Base-by-base conservation (phyloP, 1,140 invertebrate species). In the Pachypeltis micranthus region DNA sequence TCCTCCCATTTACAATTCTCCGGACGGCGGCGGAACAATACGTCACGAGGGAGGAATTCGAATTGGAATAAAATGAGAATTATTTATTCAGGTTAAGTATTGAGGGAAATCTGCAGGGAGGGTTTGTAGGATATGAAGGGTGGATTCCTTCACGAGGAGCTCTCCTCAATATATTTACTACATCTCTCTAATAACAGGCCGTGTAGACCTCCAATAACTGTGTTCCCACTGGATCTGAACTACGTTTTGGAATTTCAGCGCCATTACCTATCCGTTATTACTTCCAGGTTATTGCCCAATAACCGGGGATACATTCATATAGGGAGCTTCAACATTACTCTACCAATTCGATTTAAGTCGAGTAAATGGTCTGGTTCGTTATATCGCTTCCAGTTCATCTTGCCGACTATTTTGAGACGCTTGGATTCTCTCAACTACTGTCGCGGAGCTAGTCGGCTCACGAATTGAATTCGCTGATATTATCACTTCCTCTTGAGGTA, bases 81-180 rank as follows among this genome's bases (percentile, higher is more conserved):
- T 54, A 54, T 54, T 54, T 54, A 54, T 54, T 54, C 47, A 54
- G 47, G 47, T 54, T 54, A 54, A 54, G 47, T 54, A 54, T 54
- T 54, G 47, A 23, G 47, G 47, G 47, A 54, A 54, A 54, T 54
- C 47, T 54, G 47, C 47, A 54, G 47, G 14, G 14, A 23, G 47
- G 14, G 7, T 4, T 54, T 54, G 47, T 54, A 7, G 47, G 47
- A 54, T 54, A 54, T 54, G 47, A 54, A 54, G 47, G 47, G 47
- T 7, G 23, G 47, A 54, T 54, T 54, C 47, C 47, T 54, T 4
- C 47, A 54, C 47, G 47, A 54, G 47, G 14, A 7, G 47, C 47
- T 4, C 7, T 21, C 47, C 23, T 54, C 47, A 54, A 54, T 54
- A 54, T 54, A 54, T 54, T 54, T 54, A 54, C 47, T 54, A 54